These are phyloP conservation scores for Drosophila recens DNA, from an alignment of 2,888 invertebrate genomes.

Conservation along the genomic window DNA sequence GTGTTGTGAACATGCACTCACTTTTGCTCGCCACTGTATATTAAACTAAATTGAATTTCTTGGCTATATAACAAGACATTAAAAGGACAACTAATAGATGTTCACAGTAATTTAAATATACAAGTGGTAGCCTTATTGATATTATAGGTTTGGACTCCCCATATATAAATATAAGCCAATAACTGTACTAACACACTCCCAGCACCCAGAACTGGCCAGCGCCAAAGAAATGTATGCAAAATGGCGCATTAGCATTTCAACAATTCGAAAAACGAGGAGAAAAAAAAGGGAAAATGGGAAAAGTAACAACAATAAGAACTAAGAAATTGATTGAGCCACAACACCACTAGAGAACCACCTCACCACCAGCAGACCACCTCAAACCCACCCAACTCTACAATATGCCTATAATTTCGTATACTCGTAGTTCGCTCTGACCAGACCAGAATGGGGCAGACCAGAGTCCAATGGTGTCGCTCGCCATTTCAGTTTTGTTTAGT, in stretches of 20 bases:
- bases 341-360: slow-evolving; percentile 1
- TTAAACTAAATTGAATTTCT: background rate
- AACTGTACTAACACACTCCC: slow-evolving; percentile 15
- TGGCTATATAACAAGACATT: slow-evolving; percentile 1
- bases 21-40: too few species aligned
- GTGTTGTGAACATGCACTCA: too few species aligned
- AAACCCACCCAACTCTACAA: slow-evolving; percentile 5
- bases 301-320: slow-evolving; percentile 15
- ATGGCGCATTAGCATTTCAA: slow-evolving; percentile 80
- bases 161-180: background rate
- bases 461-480: slow-evolving; percentile 32
- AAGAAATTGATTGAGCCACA: slow-evolving; percentile 72
- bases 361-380: slow-evolving; percentile 1
- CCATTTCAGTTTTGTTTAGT: slow-evolving; percentile 66
- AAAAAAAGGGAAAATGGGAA: too few species aligned
- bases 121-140: slow-evolving; percentile 17
- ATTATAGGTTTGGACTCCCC: background rate
- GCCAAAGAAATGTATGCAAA: slow-evolving; percentile 72
- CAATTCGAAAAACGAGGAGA: slow-evolving; percentile 54
- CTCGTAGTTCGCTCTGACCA: slow-evolving; percentile 57
- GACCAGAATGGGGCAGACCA: slow-evolving; percentile 45
- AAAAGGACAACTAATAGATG: slow-evolving; percentile 3
- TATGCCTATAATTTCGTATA: slow-evolving; percentile 64
- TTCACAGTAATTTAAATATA: slow-evolving; percentile 15
- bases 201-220: slow-evolving; percentile 45